Conservation (phyloP, 2,888 invertebrate genomes). For the Abrostola tripartita region DNA sequence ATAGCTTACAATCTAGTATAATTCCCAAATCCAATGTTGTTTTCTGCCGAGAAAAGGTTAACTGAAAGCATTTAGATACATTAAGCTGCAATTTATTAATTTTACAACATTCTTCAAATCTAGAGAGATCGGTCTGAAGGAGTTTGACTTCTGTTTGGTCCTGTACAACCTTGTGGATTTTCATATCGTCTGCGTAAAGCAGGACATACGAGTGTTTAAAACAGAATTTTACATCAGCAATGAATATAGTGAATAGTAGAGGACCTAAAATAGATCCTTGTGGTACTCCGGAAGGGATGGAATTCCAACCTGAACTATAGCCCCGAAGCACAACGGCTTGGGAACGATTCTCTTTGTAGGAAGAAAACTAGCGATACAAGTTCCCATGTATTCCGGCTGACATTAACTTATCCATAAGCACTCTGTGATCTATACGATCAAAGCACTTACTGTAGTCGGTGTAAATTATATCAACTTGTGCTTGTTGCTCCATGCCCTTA, state of each 20-base stretch:
- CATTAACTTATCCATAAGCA: background rate
- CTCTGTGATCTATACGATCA: slow-evolving; percentile 1
- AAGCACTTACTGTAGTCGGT: background rate
- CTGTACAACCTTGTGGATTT: background rate
- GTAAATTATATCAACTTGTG: background rate
- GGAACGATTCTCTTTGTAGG: too few species aligned
- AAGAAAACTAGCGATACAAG: background rate
- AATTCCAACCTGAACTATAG: too few species aligned
- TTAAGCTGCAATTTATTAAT: background rate
- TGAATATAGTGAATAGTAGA: too few species aligned
- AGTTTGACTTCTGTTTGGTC: background rate
- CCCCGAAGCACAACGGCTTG: too few species aligned
- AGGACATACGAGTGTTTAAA: slow-evolving; percentile 10
- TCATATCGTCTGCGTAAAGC: background rate
- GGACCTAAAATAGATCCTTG: too few species aligned
- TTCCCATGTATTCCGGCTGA: background rate
- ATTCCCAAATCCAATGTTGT: background rate
- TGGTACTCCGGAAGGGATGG: too few species aligned
- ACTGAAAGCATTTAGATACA: too few species aligned
- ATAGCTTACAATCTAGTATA: background rate
- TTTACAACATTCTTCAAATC: background rate
- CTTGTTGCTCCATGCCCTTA: background rate
- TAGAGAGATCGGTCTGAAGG: background rate
- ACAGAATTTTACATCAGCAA: slow-evolving; percentile 5
- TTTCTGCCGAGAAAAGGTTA: background rate